phyloP scores from a whole-genome alignment of 2,888 invertebrate genomes.

The Notodonta ziczac region DNA sequence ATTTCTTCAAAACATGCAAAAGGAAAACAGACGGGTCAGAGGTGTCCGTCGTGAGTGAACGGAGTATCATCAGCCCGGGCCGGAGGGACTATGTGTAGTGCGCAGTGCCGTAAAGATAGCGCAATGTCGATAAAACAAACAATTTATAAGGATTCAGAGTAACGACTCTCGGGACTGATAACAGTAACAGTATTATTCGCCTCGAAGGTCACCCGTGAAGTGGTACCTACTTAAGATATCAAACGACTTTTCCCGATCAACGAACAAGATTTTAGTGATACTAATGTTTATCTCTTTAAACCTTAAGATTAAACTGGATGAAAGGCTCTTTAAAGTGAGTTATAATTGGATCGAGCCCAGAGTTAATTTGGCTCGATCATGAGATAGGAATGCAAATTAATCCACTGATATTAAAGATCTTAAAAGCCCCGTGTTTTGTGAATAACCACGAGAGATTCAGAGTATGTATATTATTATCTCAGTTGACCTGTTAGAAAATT shows the following conservation, averaged over 20 bases:
- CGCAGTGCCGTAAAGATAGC: constrained; percentile 4
- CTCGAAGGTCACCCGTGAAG: constrained; percentile 49
- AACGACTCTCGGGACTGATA: constrained; percentile 69
- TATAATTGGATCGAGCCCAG: background rate
- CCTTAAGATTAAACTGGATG: background rate
- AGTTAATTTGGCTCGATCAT: constrained; percentile 1
- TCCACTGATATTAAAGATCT: constrained; percentile 17
- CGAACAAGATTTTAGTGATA: background rate
- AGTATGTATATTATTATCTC: too few relatives aligned
- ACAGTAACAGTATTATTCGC: constrained; percentile 71
- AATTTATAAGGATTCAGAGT: constrained; percentile 35
- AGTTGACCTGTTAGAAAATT: too few relatives aligned
- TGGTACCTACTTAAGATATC: constrained; percentile 22
- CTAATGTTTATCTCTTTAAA: constrained; percentile 1
- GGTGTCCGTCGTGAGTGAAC: constrained; percentile 76
- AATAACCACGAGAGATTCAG: constrained; percentile 32
- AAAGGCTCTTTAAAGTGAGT: background rate
- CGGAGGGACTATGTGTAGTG: constrained; percentile 76
- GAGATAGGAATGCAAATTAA: background rate
- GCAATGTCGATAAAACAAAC: constrained; percentile 22
- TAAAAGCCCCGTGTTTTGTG: constrained; percentile 35
- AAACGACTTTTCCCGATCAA: constrained; percentile 3
- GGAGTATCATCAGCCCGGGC: constrained; percentile 69
- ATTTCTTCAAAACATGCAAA: constrained; percentile 64
- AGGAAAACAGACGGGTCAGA: constrained; percentile 74